Percentiles rank a stretch among this genome's conserved stretches.
Evolutionary conservation across 2,797 vertebrate species (phyloP).

Genomic region (Notoglanidium macrostoma): DNA sequence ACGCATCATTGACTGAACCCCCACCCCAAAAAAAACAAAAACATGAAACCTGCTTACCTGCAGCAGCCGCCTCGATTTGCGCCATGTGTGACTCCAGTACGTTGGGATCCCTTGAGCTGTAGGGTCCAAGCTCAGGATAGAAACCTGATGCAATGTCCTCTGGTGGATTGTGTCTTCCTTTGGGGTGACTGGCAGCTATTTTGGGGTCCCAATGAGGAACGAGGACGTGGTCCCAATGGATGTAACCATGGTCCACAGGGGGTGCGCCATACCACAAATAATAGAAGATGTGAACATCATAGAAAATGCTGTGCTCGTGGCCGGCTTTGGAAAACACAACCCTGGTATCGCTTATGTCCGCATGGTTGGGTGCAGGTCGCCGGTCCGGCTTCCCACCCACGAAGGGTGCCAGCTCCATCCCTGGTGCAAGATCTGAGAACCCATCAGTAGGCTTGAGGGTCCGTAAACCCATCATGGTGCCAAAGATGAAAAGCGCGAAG

Average conservation of each 20-base stretch:
- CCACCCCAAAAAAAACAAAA: background rate
- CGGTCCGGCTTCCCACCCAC: constrained; percentile 71
- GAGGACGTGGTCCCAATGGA: constrained; percentile 89
- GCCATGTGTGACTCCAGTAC: constrained; percentile 87
- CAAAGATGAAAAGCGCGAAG: constrained; percentile 86
- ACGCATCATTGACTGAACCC: background rate
- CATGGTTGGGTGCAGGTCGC: constrained; percentile 67
- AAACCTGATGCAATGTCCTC: constrained; percentile 88
- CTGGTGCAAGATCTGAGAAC: constrained; percentile 79
- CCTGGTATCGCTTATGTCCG: constrained; percentile 64
- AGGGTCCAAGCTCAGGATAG: constrained; percentile 84
- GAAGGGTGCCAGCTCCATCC: constrained; percentile 76
- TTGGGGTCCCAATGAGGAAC: constrained; percentile 93
- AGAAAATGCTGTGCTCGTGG: constrained; percentile 77
- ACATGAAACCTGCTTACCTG: constrained; percentile 66
- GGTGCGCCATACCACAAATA: constrained; percentile 86
- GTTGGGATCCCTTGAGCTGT: constrained; percentile 85
- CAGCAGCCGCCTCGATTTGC: constrained; percentile 84
- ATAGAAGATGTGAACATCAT: constrained; percentile 87
- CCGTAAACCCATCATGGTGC: constrained; percentile 87
- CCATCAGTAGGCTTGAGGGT: constrained; percentile 84
- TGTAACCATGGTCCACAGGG: constrained; percentile 77
- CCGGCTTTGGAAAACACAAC: constrained; percentile 68
- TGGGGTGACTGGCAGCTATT: constrained; percentile 88
- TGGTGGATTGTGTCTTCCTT: constrained; percentile 85